phyloP scores from a whole-genome alignment of 2,113 vertebrate species.

The Macquaria australasica region DNA sequence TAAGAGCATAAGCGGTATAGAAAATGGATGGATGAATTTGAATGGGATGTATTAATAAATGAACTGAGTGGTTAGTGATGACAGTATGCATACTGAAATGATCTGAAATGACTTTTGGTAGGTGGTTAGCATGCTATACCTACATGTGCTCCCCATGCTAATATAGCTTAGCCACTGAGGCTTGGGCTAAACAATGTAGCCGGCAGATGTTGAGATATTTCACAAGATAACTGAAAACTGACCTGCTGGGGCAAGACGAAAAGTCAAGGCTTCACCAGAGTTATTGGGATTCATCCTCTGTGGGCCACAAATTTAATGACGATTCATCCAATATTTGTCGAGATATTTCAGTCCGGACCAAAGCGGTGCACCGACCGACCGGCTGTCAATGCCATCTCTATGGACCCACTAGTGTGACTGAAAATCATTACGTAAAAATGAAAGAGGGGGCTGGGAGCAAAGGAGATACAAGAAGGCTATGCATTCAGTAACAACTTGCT shows the following conservation, averaged over 20 bases:
- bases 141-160: no score
- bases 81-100: no score
- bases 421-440: not conserved
- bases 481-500: not conserved
- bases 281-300: not conserved
- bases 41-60: no score
- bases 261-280: not conserved
- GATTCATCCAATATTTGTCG: not conserved
- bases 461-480: not conserved
- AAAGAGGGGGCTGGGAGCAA: not conserved
- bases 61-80: no score
- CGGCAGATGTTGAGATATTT: not conserved
- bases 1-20: no score
- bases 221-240: not conserved
- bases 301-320: not conserved
- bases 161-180: no score
- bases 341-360: not conserved
- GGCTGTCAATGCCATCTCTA: not conserved
- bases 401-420: not conserved
- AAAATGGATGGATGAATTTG: no score
- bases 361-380: not conserved
- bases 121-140: no score
- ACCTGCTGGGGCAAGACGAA: not conserved
- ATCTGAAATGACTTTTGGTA: no score
- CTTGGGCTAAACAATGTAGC: no score